Base-by-base conservation (phyloP, 2,797 vertebrate genomes). In the Chanos chanos region DNA sequence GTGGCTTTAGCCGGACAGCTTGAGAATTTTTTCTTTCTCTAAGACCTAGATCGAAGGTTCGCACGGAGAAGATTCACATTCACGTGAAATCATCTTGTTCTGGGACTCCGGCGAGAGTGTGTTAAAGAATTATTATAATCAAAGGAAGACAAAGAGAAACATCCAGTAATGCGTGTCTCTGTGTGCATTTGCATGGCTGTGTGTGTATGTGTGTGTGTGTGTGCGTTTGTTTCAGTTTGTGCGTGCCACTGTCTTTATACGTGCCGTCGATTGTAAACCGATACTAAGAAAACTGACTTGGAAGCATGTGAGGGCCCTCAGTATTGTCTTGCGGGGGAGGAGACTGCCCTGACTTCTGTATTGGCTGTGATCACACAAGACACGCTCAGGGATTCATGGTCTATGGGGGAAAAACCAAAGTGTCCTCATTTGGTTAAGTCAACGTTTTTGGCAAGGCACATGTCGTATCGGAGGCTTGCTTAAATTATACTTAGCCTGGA, bases 341-440 rank as follows among this genome's bases (percentile, higher is more conserved):
- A n/a, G n/a, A n/a, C n/a, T n/a, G n/a, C n/a, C n/a, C n/a, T n/a
- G n/a, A n/a, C n/a, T n/a, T n/a, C n/a, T n/a, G n/a, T n/a, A n/a
- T n/a, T n/a, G n/a, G n/a, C n/a, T n/a, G n/a, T n/a, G n/a, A n/a
- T n/a, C n/a, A n/a, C n/a, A n/a, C n/a, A n/a, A n/a, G n/a, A n/a
- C n/a, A n/a, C n/a, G n/a, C n/a, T n/a, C 31, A 33, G 9, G 68
- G 73, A 74, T 75, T 61, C 68, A 49, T 71, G 58, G 31, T 68
- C 54, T 25, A 45, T 53, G 56, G 65, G 72, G 57, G 65, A 63
- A 78, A n/a, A 71, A 73, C 63, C 69, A 70, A 81, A 77, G 57
- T 27, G 40, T 28, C 73, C 61, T 71, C 60, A 82, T 81, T 83
- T 83, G 64, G 83, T 64, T 83, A 79, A 82, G 79, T 79, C 75